Conservation (phyloP, 2,797 vertebrate genomes). For the Esox lucius region DNA sequence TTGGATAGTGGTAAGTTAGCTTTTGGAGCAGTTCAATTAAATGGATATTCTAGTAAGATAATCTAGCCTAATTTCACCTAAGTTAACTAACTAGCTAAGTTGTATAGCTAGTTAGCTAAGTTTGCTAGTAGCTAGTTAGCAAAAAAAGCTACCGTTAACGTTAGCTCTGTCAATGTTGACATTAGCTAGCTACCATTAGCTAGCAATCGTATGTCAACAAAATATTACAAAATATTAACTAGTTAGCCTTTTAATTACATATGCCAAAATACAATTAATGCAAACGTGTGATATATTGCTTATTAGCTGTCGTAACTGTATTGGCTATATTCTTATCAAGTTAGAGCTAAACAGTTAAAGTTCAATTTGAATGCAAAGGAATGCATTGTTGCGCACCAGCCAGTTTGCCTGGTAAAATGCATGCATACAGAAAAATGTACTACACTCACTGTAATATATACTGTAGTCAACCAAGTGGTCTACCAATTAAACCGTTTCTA, state of each 20-base stretch:
- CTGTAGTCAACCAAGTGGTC: neutral
- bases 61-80: neutral
- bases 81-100: neutral
- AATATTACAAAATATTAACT: neutral
- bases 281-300: neutral
- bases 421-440: neutral
- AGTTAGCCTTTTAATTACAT: neutral
- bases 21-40: neutral
- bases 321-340: neutral
- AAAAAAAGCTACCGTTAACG: conserved; percentile 4
- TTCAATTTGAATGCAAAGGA: neutral
- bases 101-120: neutral
- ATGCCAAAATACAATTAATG: neutral
- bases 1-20: conserved; percentile 88
- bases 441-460: neutral
- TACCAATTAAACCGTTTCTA: neutral
- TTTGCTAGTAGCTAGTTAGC: neutral
- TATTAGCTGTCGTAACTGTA: too few species aligned
- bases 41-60: neutral
- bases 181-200: neutral
- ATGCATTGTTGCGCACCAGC: neutral
- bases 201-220: neutral
- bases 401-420: neutral
- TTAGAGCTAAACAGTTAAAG: neutral
- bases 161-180: neutral